Percentiles rank a stretch among this genome's conserved stretches.
phyloP scores from a whole-genome alignment of 2,888 invertebrate species.

The Cryptus viduatorius region DNA sequence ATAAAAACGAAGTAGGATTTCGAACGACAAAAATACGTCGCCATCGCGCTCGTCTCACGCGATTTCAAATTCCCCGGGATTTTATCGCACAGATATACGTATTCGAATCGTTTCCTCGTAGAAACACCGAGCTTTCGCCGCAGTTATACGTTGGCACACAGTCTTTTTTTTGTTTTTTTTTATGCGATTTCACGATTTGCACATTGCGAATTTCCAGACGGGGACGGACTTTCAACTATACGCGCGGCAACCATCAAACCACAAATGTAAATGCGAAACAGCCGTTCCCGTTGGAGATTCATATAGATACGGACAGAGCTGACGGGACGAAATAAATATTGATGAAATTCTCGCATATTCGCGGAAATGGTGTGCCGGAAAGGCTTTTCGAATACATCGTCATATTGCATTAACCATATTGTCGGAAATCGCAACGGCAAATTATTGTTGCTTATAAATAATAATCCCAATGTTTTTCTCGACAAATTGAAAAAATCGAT shows the following conservation, averaged over 20 bases:
- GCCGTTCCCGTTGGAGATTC: constrained; percentile 36
- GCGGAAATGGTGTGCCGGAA: not conserved
- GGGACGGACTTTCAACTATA: not conserved
- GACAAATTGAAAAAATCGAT: too few species aligned
- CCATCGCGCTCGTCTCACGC: not conserved
- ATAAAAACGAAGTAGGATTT: constrained; percentile 7
- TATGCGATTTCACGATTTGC: constrained; percentile 24
- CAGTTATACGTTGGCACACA: not conserved
- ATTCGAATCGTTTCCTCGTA: constrained; percentile 7
- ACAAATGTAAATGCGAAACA: constrained; percentile 29
- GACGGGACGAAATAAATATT: constrained; percentile 35
- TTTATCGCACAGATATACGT: not conserved
- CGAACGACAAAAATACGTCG: constrained; percentile 14
- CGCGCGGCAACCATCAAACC: constrained; percentile 6
- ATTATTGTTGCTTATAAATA: not conserved
- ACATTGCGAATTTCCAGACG: constrained; percentile 16
- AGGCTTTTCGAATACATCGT: constrained; percentile 1
- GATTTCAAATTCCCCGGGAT: constrained; percentile 12
- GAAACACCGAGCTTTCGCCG: not conserved
- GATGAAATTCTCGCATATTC: constrained; percentile 18
- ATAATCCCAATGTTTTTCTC: too few species aligned
- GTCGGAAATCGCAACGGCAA: not conserved
- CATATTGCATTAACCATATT: constrained; percentile 25
- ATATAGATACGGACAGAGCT: constrained; percentile 9
- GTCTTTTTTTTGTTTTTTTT: not conserved